Evolutionary conservation across 2,113 vertebrate species (phyloP).

Genomic region (Phainopepla nitens): DNA sequence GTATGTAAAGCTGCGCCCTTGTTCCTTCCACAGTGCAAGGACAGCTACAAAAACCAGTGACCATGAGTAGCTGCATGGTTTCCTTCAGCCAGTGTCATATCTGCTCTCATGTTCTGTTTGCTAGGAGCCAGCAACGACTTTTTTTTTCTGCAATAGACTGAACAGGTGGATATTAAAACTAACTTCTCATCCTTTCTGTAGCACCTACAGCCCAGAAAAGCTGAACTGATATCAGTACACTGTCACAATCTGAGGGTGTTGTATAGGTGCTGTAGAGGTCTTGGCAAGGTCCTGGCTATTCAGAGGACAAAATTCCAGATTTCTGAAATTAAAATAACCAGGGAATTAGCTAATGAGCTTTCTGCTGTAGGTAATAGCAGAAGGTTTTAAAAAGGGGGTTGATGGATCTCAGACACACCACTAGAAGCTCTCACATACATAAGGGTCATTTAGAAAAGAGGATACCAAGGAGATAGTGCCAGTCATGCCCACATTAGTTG

Average conservation of each 20-base stretch:
- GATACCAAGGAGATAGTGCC: neutral
- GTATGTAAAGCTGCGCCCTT: neutral
- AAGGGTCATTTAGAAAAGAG: neutral
- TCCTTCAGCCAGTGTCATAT: neutral
- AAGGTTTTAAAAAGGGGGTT: neutral
- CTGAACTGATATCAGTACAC: neutral
- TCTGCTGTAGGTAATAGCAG: neutral
- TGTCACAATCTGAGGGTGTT: neutral
- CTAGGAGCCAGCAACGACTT: neutral
- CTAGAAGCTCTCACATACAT: neutral
- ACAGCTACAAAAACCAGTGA: neutral
- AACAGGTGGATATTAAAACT: neutral
- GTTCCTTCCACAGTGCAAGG: neutral
- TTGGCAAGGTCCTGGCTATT: neutral
- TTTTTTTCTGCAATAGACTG: neutral
- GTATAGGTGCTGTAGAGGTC: neutral
- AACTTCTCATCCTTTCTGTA: neutral
- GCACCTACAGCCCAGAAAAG: neutral
- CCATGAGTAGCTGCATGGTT: fast-evolving
- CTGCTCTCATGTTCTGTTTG: fast-evolving
- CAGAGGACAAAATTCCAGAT: neutral
- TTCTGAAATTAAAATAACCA: neutral
- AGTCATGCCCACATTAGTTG: neutral
- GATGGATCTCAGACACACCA: neutral
- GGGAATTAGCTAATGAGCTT: neutral